Base-by-base conservation (phyloP, 2,113 vertebrate genomes). In the Hydropotes inermis region DNA sequence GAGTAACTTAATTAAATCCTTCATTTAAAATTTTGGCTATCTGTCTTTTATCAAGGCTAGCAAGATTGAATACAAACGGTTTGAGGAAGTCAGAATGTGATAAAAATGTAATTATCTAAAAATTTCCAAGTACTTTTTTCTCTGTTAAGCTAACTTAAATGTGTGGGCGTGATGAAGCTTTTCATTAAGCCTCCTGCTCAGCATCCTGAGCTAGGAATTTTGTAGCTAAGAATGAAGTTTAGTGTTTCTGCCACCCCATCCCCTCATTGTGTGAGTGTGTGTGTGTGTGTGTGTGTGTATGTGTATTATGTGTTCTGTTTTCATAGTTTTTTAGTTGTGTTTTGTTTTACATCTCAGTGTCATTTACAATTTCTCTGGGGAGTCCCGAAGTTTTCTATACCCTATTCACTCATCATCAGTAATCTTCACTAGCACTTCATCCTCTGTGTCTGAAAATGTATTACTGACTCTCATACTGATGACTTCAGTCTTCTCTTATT, bases 1-100 rank as follows among this genome's bases (percentile, higher is more conserved):
- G 55, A 95, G 27, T 89, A 89, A 64, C 50, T 97, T 98, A 98
- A 96, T 97, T 97, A 97, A 96, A 52, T 87, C 76, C 21, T 97
- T 95, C 60, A 58, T 90, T 96, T 97, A 86, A 94, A 91, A 93
- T 87, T 96, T 97, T 96, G 55, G 67, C 82, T 91, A 1, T 87
- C 57, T 82, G 3, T 36, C 55, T 78, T 97, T 95, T 64, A 89
- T 97, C 15, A 17, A 89, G 39, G 28, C 52, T 70, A 47, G 52
- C 45, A 43, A 96, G 85, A 78, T 33, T 83, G 82, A 81, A 33
- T 81, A 43, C 82, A 89, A 85, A 96, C 61, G 9, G 52, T 36
- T 47, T 10, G 84, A 47, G 57, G 21, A 55, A 74, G 55, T 87
- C 45, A 94, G 60, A 97, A 79, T 89, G 52, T 79, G 90, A 79